These are phyloP conservation scores for Aspiorhynchus laticeps DNA, from an alignment of 2,113 vertebrate genomes.

Conservation along the genomic window DNA sequence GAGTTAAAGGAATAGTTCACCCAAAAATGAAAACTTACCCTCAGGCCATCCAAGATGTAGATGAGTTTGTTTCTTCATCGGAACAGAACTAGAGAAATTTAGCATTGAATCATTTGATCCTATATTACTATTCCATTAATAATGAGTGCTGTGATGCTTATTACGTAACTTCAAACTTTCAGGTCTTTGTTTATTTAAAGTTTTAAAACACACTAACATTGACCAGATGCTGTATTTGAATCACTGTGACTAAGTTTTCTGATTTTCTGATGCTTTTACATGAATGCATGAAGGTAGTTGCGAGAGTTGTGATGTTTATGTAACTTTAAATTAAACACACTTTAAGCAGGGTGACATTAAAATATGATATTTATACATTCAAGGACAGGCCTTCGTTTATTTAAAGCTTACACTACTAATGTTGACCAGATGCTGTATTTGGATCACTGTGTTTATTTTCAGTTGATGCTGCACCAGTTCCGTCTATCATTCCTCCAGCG, in stretches of 20 bases:
- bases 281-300: not conserved
- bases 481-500: slow-evolving; percentile 12
- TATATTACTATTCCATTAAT: not conserved
- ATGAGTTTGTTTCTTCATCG: not conserved
- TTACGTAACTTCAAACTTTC: not conserved
- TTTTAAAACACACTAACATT: not conserved
- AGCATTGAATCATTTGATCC: not conserved
- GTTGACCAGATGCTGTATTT: not conserved
- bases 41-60: too few species aligned
- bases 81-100: not conserved
- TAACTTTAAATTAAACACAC: not conserved
- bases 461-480: slow-evolving; percentile 20
- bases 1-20: not conserved
- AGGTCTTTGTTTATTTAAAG: slow-evolving; percentile 4
- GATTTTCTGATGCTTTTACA: not conserved
- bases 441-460: slow-evolving; percentile 6
- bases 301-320: not conserved
- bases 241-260: not conserved
- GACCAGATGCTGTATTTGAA: not conserved
- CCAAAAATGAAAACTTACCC: too few species aligned
- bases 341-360: not conserved
- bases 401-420: not conserved
- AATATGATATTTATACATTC: not conserved
- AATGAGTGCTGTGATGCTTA: not conserved
- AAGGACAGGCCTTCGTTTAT: not conserved